Conservation (phyloP, 1,140 invertebrate species). For the Mercenaria mercenaria region DNA sequence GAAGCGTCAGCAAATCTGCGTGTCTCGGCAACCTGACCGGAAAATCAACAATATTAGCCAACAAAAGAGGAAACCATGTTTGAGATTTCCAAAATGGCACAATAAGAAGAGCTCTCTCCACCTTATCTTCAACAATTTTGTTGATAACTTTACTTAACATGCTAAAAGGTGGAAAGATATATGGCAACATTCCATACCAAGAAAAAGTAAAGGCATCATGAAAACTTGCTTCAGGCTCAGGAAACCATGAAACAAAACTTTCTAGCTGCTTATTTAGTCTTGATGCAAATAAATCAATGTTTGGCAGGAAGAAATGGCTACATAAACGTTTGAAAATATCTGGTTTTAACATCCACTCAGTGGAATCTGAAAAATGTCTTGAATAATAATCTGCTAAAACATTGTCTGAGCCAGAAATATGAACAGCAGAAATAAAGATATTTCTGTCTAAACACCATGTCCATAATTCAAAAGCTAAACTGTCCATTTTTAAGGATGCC, state of each 20-base stretch:
- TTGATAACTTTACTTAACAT: slow-evolving; percentile 19
- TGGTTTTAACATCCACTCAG: slow-evolving; percentile 36
- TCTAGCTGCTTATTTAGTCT: not conserved
- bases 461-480: too few species aligned
- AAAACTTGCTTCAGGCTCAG: not conserved
- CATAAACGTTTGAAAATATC: not conserved
- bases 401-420: too few species aligned
- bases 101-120: not conserved
- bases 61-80: slow-evolving; percentile 33
- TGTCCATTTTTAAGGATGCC: too few species aligned
- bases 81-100: not conserved
- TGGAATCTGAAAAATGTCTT: slow-evolving; percentile 41
- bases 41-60: slow-evolving; percentile 32
- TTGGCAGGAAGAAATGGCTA: not conserved
- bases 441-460: too few species aligned
- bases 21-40: slow-evolving; percentile 54
- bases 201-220: slow-evolving; percentile 20
- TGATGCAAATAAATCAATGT: slow-evolving; percentile 39
- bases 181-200: not conserved
- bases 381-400: slow-evolving; percentile 36
- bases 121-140: slow-evolving; percentile 14
- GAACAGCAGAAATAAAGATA: too few species aligned
- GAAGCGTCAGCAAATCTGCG: slow-evolving; percentile 2
- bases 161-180: slow-evolving; percentile 23
- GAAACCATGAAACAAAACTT: slow-evolving; percentile 36